Base-by-base conservation (phyloP, 2,797 vertebrate species). In the Coracias cyanogaster region DNA sequence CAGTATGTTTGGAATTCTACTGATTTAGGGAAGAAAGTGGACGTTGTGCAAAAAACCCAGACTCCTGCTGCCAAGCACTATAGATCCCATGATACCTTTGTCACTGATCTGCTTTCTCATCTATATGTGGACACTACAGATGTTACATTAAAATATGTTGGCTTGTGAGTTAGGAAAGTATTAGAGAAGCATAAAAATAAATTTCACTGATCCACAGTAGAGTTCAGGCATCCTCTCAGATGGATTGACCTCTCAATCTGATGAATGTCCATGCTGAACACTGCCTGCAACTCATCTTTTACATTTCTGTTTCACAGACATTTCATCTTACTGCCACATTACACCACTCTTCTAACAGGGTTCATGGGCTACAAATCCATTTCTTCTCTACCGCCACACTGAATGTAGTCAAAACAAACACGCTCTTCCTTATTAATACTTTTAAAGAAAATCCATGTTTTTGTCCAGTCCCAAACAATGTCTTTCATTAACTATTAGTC, bases 21-120 rank as follows among this genome's bases (percentile, higher is more conserved):
- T 64, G 33, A 39, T 73, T 20, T 24, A 82, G n/a, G 28, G 43
- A 82, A 14, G 33, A 80, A 79, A 82, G 43, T 5, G 2, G 35
- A 41, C 33, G 21, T 25, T 70, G 45, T 67, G 31, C 2, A 35
- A 48, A 83, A 91, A 67, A 3, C 6, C 29, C 29, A 29, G 31
- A 9, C 10, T 6, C 0, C 45, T 71, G 69, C 71, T 89, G 65
- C 61, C 37, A 87, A 29, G 20, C 49, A 46, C 19, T 80, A 3
- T 2, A 60, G 31, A 65, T 67, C 31, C 25, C 21, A 19, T 0
- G 0, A 24, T 33, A 41, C 13, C 57, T 28, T 41, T 39, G 15
- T 60, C 65, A 54, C 35, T 65, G 41, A n/a, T 78, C 33, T 28
- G 41, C 28, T 37, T 82, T 67, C 28, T 82, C 15, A 12, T 43